Conservation (phyloP, 1,140 invertebrate genomes). For the Eueides isabella region DNA sequence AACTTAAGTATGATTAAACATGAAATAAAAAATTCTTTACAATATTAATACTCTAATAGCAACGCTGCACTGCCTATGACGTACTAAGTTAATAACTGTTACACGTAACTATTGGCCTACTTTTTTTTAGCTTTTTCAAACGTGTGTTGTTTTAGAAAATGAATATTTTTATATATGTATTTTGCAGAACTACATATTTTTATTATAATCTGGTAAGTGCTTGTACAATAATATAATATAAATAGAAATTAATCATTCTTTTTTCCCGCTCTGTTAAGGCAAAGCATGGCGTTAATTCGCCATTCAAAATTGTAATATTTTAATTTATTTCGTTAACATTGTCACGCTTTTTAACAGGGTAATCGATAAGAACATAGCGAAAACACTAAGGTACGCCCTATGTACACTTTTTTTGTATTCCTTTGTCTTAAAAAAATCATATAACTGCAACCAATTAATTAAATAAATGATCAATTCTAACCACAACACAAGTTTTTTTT, state of each 20-base stretch:
- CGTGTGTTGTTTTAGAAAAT: slow-evolving; percentile 10
- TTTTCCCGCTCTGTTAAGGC: too few species aligned
- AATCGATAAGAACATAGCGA: too few species aligned
- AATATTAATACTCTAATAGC: neutral
- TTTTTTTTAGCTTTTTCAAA: neutral
- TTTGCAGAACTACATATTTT: neutral
- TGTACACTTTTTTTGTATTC: too few species aligned
- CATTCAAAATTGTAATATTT: too few species aligned
- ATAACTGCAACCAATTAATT: neutral
- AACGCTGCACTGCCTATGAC: slow-evolving; percentile 4
- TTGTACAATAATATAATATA: too few species aligned
- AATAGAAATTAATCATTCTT: too few species aligned
- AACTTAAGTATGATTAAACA: neutral
- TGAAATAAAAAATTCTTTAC: neutral
- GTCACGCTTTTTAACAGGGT: too few species aligned
- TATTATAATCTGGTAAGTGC: too few species aligned
- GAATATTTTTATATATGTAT: neutral
- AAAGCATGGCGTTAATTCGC: too few species aligned
- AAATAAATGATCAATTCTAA: neutral
- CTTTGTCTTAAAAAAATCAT: too few species aligned
- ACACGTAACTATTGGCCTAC: neutral
- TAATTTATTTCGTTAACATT: too few species aligned
- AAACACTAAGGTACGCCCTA: too few species aligned
- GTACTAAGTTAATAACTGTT: neutral
- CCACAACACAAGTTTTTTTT: neutral